Evolutionary conservation across 2,888 invertebrate genomes (phyloP), one percentile per base, ranked within the genome.

Genomic region (Dryomyza anilis): DNA sequence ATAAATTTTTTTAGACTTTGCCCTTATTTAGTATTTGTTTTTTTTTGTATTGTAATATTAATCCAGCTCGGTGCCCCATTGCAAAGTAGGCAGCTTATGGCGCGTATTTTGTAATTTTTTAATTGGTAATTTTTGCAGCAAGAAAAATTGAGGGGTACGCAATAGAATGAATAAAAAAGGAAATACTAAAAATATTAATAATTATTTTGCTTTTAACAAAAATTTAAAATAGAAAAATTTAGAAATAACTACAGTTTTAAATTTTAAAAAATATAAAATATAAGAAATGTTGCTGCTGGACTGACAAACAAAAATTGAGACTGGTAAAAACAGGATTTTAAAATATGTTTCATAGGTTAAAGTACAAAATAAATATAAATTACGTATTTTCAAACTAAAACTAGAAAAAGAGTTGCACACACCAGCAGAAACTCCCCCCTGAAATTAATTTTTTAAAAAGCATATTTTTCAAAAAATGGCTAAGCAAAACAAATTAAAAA

Each of bases 51-150:
- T 46, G 43, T 43, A 16, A 27, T 30, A 48, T 16, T 33, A 27
- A 52, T 52, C 16, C 7, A 23, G 29, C 58, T 46, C 39, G 29
- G 30, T 10, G 19, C 43, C 53, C 43, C 33, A 27, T 50, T 57
- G 50, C 55, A 29, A 46, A 45, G 25, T 46, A 33, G 48, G 36
- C 52, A 43, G 39, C 27, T 39, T 39, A 2, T 43, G 52, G 43
- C 27, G 43, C 68, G 74, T 73, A 73, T 77, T 76, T 74, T 73
- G 71, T 72, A 74, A 76, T 76, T 77, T 74, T 73, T 74, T 76
- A 76, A 77, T 76, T 76, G 75, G 74, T 74, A 77, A 75, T 76
- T 77, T 72, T 27, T 30, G 36, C 10, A 39, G 10, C 50, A 21
- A 25, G 25, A 23, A 50, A 50, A 23, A 21, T 21, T 19, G 21